Base-by-base conservation (phyloP, 2,888 invertebrate genomes). In the Andrena camellia region DNA sequence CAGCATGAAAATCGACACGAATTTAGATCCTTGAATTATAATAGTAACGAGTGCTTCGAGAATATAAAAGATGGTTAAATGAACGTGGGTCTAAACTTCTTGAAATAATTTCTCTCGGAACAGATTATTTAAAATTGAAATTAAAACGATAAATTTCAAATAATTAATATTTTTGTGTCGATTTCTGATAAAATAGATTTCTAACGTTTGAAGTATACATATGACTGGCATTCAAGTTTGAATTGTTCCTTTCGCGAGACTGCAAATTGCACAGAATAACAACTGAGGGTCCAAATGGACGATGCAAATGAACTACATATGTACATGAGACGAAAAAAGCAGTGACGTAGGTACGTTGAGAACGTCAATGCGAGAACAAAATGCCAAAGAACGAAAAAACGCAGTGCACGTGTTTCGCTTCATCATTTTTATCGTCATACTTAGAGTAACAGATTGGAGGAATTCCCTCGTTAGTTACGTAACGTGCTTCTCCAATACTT, bases 401-500 rank as follows among this genome's bases (percentile, higher is more conserved):
- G 8, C n/a, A 29, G 60, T 13, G 23, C n/a, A 7, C 31, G 20
- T 8, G 3, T 54, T 71, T 62, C 33, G 20, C 42, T 62, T 2
- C 8, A 29, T 31, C 4, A 29, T 63, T 72, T 72, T 23, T 29
- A 7, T 17, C 57, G 26, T 33, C n/a, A 8, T 54, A 57, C n/a
- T 48, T 8, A n/a, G 17, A 20, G n/a, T 54, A 54, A 29, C 26
- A 52, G 31, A 57, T 78, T 63, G 54, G 33, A 17, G 35, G 48
- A 68, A 69, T 60, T 79, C 54, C 13, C 68, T 67, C 8, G 33
- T 42, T 57, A 57, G 57, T 82, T 75, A 63, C 67, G 80, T 52
- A 82, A 82, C 54, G 8, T 62, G 17, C 20, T 66, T 50, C 57
- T 70, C 50, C 68, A 42, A 62, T 62, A 68, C 48, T 52, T 64